Percentiles rank a stretch among this genome's conserved stretches.
Conservation (phyloP, 2,797 vertebrate genomes). For the Chaenodraco wilsoni region DNA sequence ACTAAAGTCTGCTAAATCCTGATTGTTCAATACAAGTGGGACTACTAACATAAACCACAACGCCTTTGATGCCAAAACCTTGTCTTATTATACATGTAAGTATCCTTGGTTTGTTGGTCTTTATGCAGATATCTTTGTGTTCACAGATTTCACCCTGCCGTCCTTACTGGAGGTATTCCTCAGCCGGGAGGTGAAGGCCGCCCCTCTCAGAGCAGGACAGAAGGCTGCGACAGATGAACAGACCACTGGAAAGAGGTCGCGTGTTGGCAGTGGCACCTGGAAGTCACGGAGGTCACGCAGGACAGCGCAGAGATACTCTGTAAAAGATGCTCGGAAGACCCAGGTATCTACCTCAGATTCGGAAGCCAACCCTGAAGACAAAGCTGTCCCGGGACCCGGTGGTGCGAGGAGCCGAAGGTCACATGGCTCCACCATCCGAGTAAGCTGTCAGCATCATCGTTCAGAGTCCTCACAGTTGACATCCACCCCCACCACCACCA, state of each 20-base stretch:
- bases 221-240: constrained; percentile 83
- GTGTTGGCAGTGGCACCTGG: constrained; percentile 77
- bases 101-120: background rate
- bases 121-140: constrained; percentile 44
- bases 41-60: too few species aligned
- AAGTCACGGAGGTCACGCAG: constrained; percentile 85
- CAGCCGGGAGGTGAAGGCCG: constrained; percentile 85
- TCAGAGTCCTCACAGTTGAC: constrained; percentile 61
- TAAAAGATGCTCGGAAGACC: constrained; percentile 90
- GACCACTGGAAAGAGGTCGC: constrained; percentile 75
- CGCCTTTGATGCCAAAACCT: too few species aligned
- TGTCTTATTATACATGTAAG: background rate
- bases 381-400: constrained; percentile 62
- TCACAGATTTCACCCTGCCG: constrained; percentile 90
- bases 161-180: constrained; percentile 85
- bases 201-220: constrained; percentile 84
- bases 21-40: too few species aligned
- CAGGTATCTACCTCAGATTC: constrained; percentile 96
- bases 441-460: constrained; percentile 81
- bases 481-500: constrained; percentile 10
- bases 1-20: too few species aligned
- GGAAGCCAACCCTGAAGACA: constrained; percentile 91
- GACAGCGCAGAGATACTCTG: constrained; percentile 88
- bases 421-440: constrained; percentile 82
- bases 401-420: constrained; percentile 80